A percentile compares a stretch with the other conserved stretches of the same genome.
phyloP scores from a whole-genome alignment of 1,140 invertebrate species.

The Argopecten irradians region DNA sequence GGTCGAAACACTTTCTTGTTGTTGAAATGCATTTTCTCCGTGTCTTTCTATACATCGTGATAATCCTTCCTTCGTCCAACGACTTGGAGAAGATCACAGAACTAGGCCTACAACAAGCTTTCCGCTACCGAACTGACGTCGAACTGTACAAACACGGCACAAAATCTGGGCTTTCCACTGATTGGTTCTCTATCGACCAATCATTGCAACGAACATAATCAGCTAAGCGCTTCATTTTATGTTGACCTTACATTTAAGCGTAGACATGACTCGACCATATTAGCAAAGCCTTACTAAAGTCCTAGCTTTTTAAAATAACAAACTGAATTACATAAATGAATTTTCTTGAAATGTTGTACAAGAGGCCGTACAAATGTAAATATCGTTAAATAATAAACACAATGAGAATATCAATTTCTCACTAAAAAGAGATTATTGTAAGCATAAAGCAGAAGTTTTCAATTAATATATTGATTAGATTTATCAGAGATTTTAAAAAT shows the following conservation, averaged over 20 bases:
- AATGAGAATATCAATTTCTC: no score
- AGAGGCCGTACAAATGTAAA: no score
- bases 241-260: not conserved
- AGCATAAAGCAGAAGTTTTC: no score
- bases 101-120: conserved; percentile 22
- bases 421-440: no score
- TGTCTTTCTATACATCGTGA: conserved; percentile 11
- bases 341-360: no score
- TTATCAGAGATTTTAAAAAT: no score
- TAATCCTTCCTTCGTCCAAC: conserved; percentile 21
- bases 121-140: not conserved
- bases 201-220: not conserved
- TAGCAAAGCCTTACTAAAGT: not conserved
- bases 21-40: not conserved
- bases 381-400: no score
- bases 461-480: no score
- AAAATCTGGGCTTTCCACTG: not conserved
- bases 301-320: no score
- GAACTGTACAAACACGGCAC: conserved; percentile 20
- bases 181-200: not conserved
- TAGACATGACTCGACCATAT: not conserved
- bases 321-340: no score
- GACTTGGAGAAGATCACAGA: conserved; percentile 1
- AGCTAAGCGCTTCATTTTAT: not conserved
- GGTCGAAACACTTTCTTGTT: not conserved